phyloP scores from a whole-genome alignment of 2,113 vertebrate species.

The Caranx melampygus region DNA sequence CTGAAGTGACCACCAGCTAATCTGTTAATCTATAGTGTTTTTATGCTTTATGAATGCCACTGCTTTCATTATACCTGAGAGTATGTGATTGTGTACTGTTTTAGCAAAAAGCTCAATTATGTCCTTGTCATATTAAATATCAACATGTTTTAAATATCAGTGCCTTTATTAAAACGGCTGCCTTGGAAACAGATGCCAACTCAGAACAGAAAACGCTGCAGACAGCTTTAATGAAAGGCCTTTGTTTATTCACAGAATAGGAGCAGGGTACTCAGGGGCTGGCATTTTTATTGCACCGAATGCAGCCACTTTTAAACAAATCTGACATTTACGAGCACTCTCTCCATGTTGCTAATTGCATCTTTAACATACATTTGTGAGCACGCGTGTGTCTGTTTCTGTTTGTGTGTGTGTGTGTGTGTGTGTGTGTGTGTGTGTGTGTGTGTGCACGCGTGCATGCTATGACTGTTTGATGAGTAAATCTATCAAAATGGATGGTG shows the following conservation, averaged over 20 bases:
- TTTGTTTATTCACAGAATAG: background rate
- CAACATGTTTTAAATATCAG: background rate
- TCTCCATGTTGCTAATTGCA: conserved; percentile 6
- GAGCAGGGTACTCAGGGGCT: background rate
- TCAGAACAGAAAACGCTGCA: background rate
- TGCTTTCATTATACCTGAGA: background rate
- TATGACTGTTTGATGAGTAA: conserved; percentile 6
- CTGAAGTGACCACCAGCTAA: background rate
- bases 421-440: too few relatives aligned
- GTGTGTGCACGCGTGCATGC: too few relatives aligned
- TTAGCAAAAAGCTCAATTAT: background rate
- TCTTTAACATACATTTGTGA: conserved; percentile 7
- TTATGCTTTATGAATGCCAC: background rate
- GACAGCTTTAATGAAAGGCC: background rate
- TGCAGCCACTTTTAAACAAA: conserved; percentile 17
- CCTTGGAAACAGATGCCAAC: conserved; percentile 12
- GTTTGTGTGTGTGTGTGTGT: too few relatives aligned
- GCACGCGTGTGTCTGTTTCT: conserved; percentile 5
- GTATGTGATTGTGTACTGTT: background rate
- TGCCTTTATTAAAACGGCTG: background rate
- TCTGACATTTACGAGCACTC: conserved; percentile 26
- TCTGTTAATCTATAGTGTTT: conserved; percentile 3
- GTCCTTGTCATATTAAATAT: background rate
- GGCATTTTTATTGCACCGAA: conserved; percentile 17
- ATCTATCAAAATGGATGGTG: conserved; percentile 13